Evolutionary conservation across 2,113 vertebrate genomes (phyloP).

Genomic region (Pan troglodytes): DNA sequence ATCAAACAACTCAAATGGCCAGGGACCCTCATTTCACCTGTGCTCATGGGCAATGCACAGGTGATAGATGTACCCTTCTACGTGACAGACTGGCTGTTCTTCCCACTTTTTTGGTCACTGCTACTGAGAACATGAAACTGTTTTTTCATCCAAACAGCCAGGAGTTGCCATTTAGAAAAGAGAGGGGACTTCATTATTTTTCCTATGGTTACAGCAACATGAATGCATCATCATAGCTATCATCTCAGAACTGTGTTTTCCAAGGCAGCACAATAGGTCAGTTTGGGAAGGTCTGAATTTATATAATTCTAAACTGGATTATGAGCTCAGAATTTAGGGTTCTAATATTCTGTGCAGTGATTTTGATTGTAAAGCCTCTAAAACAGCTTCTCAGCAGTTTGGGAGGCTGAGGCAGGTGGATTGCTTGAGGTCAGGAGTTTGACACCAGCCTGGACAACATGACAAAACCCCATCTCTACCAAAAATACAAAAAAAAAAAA

Average conservation of each 20-base stretch:
- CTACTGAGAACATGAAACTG: neutral
- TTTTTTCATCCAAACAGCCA: neutral
- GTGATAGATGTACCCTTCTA: rapidly evolving
- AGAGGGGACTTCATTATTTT: neutral
- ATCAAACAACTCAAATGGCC: neutral
- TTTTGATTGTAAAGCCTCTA: neutral
- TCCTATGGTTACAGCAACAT: neutral
- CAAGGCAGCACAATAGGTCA: neutral
- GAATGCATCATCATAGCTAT: neutral
- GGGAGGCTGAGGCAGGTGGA: too few relatives aligned
- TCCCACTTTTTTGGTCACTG: neutral
- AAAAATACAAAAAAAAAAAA: too few relatives aligned
- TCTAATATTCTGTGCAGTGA: neutral
- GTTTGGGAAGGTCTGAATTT: neutral
- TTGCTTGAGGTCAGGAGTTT: too few relatives aligned
- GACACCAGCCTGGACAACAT: too few relatives aligned
- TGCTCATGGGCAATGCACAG: neutral
- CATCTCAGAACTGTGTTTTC: neutral
- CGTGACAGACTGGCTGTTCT: neutral
- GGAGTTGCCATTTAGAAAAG: neutral
- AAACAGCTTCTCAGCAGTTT: neutral
- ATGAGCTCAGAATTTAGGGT: neutral
- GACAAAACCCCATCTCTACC: too few relatives aligned
- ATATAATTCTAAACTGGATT: neutral
- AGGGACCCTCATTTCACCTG: neutral